Conservation (phyloP, 2,113 vertebrate genomes). For the Garra rufa region DNA sequence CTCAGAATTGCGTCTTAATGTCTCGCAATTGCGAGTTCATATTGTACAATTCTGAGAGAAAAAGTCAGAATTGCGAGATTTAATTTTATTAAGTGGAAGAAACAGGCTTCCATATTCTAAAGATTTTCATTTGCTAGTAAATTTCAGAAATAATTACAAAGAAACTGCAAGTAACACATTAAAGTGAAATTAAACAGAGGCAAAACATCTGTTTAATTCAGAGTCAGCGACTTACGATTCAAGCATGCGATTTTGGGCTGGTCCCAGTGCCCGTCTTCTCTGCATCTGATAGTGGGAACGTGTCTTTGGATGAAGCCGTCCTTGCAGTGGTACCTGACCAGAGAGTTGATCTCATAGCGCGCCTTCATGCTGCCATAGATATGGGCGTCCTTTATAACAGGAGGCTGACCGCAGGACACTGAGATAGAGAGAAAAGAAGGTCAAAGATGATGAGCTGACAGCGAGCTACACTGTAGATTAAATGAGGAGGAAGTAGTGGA, state of each 20-base stretch:
- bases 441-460: not conserved
- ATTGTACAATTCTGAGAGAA: no score
- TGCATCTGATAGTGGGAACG: slow-evolving; percentile 88
- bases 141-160: no score
- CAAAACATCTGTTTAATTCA: not conserved
- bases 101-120: no score
- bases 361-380: slow-evolving; percentile 88
- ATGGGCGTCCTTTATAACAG: slow-evolving; percentile 87
- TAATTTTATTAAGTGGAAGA: no score
- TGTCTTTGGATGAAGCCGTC: slow-evolving; percentile 93
- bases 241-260: slow-evolving; percentile 90
- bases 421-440: slow-evolving; percentile 19
- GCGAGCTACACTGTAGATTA: not conserved
- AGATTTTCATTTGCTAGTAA: no score
- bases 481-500: not conserved
- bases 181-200: no score
- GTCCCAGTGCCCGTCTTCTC: slow-evolving; percentile 90
- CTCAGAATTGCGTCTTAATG: no score
- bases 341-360: slow-evolving; percentile 91
- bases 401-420: slow-evolving; percentile 93
- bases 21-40: no score
- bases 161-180: no score
- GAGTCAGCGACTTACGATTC: slow-evolving; percentile 83
- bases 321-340: slow-evolving; percentile 94
- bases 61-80: no score